These are phyloP conservation scores for Hepsetus odoe DNA, from an alignment of 2,113 vertebrate species.

Conservation along the genomic window DNA sequence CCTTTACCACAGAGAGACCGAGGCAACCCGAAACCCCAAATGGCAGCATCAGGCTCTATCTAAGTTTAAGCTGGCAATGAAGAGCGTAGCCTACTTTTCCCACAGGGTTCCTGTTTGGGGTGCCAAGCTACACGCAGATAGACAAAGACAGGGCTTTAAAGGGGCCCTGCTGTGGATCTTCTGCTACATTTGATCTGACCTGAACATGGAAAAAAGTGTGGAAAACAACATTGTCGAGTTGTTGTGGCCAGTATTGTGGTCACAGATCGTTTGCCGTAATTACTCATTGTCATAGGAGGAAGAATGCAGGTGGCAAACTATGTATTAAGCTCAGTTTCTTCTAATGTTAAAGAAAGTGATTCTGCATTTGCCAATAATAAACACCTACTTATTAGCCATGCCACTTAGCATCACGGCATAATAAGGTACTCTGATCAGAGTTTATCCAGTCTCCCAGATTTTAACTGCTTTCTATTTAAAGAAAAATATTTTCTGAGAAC, in stretches of 20 bases:
- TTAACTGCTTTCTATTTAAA: constrained; percentile 20
- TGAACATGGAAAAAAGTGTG: constrained; percentile 51
- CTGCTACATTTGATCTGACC: constrained; percentile 58
- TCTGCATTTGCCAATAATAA: no score
- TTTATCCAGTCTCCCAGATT: background rate
- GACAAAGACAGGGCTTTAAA: constrained; percentile 56
- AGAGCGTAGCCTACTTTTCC: constrained; percentile 61
- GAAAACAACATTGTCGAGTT: constrained; percentile 67
- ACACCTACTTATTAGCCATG: background rate
- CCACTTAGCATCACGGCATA: no score
- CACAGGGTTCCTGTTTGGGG: constrained; percentile 60
- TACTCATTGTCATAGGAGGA: constrained; percentile 38
- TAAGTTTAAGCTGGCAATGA: constrained; percentile 72
- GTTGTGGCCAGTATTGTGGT: constrained; percentile 64
- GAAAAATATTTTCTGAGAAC: constrained; percentile 14
- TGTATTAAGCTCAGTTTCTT: background rate
- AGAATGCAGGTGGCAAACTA: constrained; percentile 47
- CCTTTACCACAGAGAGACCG: constrained; percentile 61
- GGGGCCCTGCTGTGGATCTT: constrained; percentile 60
- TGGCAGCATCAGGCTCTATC: constrained; percentile 62
- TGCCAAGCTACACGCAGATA: constrained; percentile 60
- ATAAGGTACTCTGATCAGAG: no score
- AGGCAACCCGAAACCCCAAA: constrained; percentile 72
- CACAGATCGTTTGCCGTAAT: constrained; percentile 42
- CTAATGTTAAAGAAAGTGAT: background rate